These are phyloP conservation scores for Tyrophagus putrescentiae DNA, from an alignment of 1,140 invertebrate genomes.

Conservation along the genomic window DNA sequence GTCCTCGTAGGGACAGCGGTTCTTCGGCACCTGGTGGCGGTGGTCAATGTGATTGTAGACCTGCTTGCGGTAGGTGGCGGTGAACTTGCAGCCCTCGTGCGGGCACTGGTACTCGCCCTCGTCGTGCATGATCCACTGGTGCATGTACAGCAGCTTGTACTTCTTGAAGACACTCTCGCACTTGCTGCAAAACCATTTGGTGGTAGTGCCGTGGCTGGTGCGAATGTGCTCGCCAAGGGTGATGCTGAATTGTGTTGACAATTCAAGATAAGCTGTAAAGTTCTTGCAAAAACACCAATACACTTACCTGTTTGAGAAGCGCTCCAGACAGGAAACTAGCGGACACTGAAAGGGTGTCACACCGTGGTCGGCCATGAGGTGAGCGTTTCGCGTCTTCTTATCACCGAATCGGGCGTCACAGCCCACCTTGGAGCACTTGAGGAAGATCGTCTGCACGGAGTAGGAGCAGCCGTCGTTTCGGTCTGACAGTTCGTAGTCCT, in stretches of 20 bases:
- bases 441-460: not conserved
- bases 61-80: not conserved
- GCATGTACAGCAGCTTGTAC: constrained; percentile 8
- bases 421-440: not conserved
- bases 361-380: not conserved
- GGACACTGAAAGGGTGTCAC: not conserved
- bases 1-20: not conserved
- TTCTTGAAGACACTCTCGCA: not conserved
- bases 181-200: not conserved
- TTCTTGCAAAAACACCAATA: not conserved
- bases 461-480: not conserved
- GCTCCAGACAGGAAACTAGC: not conserved
- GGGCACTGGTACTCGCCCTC: not conserved
- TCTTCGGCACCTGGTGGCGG: not conserved
- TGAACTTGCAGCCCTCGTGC: not conserved
- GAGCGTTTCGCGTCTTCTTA: not conserved
- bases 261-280: not conserved
- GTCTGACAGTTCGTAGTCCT: too few species aligned
- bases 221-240: not conserved
- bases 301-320: not conserved
- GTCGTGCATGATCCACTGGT: constrained; percentile 1
- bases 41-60: constrained; percentile 9
- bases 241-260: not conserved
- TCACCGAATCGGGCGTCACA: not conserved
- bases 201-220: not conserved